Percentiles rank a stretch among this genome's conserved stretches.
Conservation (phyloP, 2,797 vertebrate species). For the Megalops cyprinoides region DNA sequence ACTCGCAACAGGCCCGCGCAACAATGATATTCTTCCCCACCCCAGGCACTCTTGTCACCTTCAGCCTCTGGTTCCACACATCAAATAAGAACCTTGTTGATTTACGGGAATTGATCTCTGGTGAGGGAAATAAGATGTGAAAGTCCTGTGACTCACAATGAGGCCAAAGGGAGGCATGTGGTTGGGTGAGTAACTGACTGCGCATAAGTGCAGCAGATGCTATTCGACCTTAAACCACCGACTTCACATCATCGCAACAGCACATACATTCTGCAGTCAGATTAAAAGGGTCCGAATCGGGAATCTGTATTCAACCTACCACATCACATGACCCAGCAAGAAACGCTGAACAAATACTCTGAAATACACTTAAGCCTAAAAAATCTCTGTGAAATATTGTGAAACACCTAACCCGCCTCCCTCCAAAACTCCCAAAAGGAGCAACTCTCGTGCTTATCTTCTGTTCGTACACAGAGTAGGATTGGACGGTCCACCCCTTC, state of each 20-base stretch:
- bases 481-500: background rate
- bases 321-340: background rate
- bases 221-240: background rate
- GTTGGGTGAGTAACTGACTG: constrained; percentile 12
- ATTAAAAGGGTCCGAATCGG: too few relatives aligned
- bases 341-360: too few relatives aligned
- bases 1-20: background rate
- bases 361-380: background rate
- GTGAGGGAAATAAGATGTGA: background rate
- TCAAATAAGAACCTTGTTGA: background rate
- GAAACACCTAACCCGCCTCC: too few relatives aligned
- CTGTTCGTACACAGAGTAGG: background rate
- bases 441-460: too few relatives aligned
- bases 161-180: background rate
- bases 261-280: background rate
- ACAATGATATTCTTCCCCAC: background rate
- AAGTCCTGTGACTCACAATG: background rate
- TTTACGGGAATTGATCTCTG: constrained; percentile 3
- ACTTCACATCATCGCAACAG: background rate
- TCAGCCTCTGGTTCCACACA: background rate
- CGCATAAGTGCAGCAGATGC: background rate
- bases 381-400: too few relatives aligned
- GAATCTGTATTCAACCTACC: background rate
- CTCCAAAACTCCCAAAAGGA: too few relatives aligned
- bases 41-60: background rate